phyloP scores from a whole-genome alignment of 2,888 invertebrate species.

The Tubulanus polymorphus region DNA sequence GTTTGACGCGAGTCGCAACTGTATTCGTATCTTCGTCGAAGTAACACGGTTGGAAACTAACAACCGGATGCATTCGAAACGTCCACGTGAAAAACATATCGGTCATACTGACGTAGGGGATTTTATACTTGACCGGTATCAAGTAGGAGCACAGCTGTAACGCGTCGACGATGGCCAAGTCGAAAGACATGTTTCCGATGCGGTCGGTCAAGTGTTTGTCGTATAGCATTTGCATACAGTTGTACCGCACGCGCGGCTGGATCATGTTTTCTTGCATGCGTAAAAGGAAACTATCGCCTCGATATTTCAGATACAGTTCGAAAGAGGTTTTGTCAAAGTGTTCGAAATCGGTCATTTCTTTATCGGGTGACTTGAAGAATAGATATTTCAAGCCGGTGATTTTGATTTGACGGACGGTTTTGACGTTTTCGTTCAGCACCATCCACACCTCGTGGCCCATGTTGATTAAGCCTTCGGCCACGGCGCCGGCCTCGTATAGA shows the following conservation, averaged over 20 bases:
- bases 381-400: background rate
- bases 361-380: background rate
- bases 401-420: background rate
- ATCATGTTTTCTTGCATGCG: background rate
- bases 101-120: background rate
- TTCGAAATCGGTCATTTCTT: background rate
- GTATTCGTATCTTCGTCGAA: background rate
- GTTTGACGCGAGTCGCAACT: background rate
- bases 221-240: background rate
- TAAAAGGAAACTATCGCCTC: background rate
- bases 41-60: background rate
- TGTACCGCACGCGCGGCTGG: background rate
- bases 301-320: background rate
- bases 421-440: background rate
- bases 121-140: background rate
- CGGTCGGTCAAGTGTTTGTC: background rate
- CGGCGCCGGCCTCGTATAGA: background rate
- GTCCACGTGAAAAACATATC: background rate
- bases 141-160: background rate
- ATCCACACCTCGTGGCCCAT: slow-evolving; percentile 14
- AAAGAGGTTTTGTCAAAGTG: too few species aligned
- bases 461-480: slow-evolving; percentile 7
- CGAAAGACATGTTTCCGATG: background rate
- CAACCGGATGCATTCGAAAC: background rate
- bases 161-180: background rate